Evolutionary conservation across 64 coral and sea anemone species (phyloP).

Genomic region (Trachythela sp.): DNA sequence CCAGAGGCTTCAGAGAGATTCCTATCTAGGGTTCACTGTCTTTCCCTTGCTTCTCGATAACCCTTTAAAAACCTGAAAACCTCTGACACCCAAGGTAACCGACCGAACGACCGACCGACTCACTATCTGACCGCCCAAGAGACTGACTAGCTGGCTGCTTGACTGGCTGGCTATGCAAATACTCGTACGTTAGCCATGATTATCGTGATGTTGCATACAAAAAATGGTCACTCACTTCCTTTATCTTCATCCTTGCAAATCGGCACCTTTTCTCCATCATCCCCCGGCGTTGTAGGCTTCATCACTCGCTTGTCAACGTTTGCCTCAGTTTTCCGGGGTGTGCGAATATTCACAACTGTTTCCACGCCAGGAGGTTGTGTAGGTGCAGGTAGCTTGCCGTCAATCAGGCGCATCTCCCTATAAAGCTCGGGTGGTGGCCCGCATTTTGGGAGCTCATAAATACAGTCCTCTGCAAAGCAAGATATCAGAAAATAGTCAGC

Average conservation of each 20-base stretch:
- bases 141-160: no score
- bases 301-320: neutral
- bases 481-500: neutral
- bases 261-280: neutral
- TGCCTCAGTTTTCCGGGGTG: neutral
- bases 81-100: no score
- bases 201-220: neutral
- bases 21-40: no score
- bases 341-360: neutral
- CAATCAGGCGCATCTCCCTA: conserved; percentile 2
- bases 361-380: neutral
- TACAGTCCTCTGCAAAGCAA: neutral
- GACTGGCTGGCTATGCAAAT: no score
- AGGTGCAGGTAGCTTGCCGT: neutral
- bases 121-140: no score
- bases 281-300: neutral
- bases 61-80: no score
- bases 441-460: neutral
- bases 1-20: no score
- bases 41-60: no score
- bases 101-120: no score
- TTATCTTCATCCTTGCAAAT: neutral
- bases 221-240: neutral
- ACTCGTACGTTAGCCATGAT: no score
- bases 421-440: neutral